These are phyloP conservation scores for Ciconia nigra DNA, from an alignment of 2,797 vertebrate genomes.

Conservation along the genomic window DNA sequence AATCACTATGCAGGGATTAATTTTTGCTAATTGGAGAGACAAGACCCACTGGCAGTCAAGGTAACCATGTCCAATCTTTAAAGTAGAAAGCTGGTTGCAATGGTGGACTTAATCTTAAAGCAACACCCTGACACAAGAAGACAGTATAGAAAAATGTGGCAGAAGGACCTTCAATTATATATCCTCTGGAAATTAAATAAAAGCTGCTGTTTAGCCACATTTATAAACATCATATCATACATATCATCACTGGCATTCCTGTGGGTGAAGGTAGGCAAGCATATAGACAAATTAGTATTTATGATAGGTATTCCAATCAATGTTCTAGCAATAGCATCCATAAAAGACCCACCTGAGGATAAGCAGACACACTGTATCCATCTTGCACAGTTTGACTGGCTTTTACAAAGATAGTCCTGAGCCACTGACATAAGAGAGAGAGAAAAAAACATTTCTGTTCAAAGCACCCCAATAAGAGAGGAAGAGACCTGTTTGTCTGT, in stretches of 20 bases:
- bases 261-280: not conserved
- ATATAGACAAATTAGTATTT: not conserved
- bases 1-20: not conserved
- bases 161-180: not conserved
- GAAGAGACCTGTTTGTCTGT: not conserved
- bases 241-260: not conserved
- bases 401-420: not conserved
- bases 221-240: not conserved
- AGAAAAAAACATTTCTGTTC: rapidly evolving
- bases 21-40: not conserved
- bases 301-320: not conserved
- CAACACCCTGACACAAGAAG: not conserved
- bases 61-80: not conserved
- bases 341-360: not conserved
- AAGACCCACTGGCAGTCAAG: not conserved
- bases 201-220: not conserved
- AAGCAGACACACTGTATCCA: not conserved
- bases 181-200: not conserved
- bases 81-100: not conserved
- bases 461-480: not conserved
- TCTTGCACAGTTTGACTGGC: not conserved
- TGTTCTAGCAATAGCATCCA: not conserved
- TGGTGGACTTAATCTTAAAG: not conserved
- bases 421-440: not conserved
- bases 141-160: not conserved